Evolutionary conservation across 2,888 invertebrate genomes (phyloP).

Genomic region (Synanthedon myopaeformis): DNA sequence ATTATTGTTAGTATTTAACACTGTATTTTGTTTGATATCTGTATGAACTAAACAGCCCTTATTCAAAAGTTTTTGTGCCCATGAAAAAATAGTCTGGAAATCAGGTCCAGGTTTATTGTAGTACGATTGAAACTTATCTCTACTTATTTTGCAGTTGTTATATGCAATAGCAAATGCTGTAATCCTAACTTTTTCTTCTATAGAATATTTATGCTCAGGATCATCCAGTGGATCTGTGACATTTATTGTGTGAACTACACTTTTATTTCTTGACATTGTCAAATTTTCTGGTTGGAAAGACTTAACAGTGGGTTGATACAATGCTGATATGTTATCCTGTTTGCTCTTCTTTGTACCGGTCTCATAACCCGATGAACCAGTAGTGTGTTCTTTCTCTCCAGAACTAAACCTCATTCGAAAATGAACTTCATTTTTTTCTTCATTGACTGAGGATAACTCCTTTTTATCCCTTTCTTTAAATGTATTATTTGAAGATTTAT

Average conservation of each 20-base stretch:
- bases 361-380: slow-evolving; percentile 48
- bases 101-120: slow-evolving; percentile 62
- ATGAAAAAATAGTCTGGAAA: slow-evolving; percentile 58
- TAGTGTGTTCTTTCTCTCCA: slow-evolving; percentile 43
- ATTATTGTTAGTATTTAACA: slow-evolving; percentile 5
- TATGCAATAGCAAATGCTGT: slow-evolving; percentile 58
- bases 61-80: slow-evolving; percentile 46
- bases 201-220: slow-evolving; percentile 46
- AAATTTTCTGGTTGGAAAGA: slow-evolving; percentile 48
- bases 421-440: slow-evolving; percentile 16
- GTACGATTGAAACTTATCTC: slow-evolving; percentile 46
- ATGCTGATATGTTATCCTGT: slow-evolving; percentile 16
- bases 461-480: neutral
- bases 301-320: slow-evolving; percentile 24
- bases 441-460: neutral
- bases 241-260: slow-evolving; percentile 32
- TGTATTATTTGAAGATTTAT: neutral
- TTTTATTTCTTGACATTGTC: slow-evolving; percentile 56
- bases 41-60: slow-evolving; percentile 57
- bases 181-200: slow-evolving; percentile 50
- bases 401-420: slow-evolving; percentile 40
- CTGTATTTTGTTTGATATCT: slow-evolving; percentile 21
- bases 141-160: slow-evolving; percentile 55
- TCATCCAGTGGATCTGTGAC: slow-evolving; percentile 39
- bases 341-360: slow-evolving; percentile 38